Evolutionary conservation across 2,113 vertebrate species (phyloP).

Genomic region (Falco punctatus): DNA sequence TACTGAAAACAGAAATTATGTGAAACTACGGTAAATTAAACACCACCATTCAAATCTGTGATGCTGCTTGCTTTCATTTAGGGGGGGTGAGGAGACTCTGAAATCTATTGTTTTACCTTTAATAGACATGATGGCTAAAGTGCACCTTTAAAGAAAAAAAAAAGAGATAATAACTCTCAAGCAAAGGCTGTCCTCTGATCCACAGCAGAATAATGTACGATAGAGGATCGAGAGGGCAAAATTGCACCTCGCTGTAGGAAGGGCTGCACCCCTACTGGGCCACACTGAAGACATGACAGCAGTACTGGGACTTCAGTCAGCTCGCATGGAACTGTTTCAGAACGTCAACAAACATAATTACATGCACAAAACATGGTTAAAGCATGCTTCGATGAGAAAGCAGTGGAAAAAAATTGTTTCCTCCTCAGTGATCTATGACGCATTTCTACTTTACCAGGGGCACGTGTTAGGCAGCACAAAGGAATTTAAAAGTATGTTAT

Average conservation of each 20-base stretch:
- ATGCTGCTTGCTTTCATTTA: background rate
- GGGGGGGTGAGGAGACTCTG: background rate
- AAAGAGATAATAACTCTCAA: background rate
- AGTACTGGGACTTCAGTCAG: background rate
- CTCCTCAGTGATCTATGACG: background rate
- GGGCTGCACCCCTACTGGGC: background rate
- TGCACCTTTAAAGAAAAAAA: background rate
- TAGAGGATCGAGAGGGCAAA: background rate
- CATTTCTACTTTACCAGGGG: background rate
- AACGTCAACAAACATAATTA: background rate
- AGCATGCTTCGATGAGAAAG: constrained; percentile 41
- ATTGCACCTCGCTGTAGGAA: background rate
- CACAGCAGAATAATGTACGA: background rate
- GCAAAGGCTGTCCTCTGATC: background rate
- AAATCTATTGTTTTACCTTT: background rate
- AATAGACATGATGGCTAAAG: background rate
- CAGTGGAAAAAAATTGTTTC: background rate
- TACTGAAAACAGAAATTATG: constrained; percentile 73
- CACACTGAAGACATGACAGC: background rate
- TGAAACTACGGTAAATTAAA: background rate
- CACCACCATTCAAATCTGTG: background rate
- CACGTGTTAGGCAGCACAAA: background rate
- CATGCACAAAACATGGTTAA: constrained; percentile 27
- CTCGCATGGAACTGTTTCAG: background rate
- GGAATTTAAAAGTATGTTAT: constrained; percentile 7